Base-by-base conservation (phyloP, 1,140 invertebrate genomes). In the Ceratosolen fusciceps region DNA sequence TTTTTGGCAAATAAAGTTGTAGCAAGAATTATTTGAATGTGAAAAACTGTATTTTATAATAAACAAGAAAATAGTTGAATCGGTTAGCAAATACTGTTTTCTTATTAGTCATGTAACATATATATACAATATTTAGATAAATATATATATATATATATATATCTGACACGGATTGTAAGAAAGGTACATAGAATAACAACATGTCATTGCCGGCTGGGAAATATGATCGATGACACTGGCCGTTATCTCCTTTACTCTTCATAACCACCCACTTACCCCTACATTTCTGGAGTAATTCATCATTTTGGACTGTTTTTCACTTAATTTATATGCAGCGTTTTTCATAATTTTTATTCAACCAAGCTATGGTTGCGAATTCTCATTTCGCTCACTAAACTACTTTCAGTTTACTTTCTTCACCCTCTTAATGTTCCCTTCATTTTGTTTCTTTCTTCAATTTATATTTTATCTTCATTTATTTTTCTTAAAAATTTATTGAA, bases 321-420 rank as follows among this genome's bases (percentile, higher is more conserved):
- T 90, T 88, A 90, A 87, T 90, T 90, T 90, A 88, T 90, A 90
- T 90, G 89, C 89, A 90, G 89, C 88, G 89, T 90, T 89, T 90
- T 89, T 88, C 86, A 86, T 90, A 89, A 90, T 90, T 90, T 90
- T 90, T 90, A 90, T 90, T 87, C 88, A 89, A 87, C 80, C 72
- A 60, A 77, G 60, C 80, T 47, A 75, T 24, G 21, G 31, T 31
- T 49, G 47, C 67, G 29, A 37, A 26, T 24, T 52, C 43, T 65
- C 68, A 26, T 43, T 39, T 37, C 10, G 8, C 37, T 29, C 39
- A 14, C 67, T 70, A 43, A 70, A 52, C 43, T 71, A 71, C 47
- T 47, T 43, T 19, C 26, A 37, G 68, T 52, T n/a, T 71, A 71
- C 29, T 71, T 71, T 71, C 43, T 12, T 73, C 47, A 52, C 39